Conservation (phyloP, 2,113 vertebrate genomes). For the Leptodactylus fuscus region DNA sequence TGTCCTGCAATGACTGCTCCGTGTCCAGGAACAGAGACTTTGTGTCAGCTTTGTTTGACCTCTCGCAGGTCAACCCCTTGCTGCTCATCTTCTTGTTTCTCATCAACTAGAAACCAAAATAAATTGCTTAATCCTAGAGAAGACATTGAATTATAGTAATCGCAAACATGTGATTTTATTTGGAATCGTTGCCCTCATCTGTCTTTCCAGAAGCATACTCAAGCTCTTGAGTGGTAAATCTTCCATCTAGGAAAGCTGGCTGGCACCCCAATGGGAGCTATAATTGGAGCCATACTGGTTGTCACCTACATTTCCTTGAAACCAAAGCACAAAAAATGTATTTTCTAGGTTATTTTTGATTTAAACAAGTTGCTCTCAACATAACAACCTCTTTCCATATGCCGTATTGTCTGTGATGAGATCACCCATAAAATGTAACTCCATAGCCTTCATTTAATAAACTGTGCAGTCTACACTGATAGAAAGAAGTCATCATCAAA, state of each 20-base stretch:
- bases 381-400: too few relatives aligned
- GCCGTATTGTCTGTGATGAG: too few relatives aligned
- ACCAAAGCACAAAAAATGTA: too few relatives aligned
- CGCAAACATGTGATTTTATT: neutral
- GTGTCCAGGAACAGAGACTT: neutral
- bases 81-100: neutral
- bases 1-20: slow-evolving; percentile 31
- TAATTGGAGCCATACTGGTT: neutral
- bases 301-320: too few relatives aligned
- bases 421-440: too few relatives aligned
- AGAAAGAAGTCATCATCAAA: too few relatives aligned
- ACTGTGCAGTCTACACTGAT: too few relatives aligned
- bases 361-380: too few relatives aligned
- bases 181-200: neutral
- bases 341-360: too few relatives aligned
- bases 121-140: neutral
- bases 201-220: neutral
- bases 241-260: neutral
- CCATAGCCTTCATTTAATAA: too few relatives aligned
- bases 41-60: slow-evolving; percentile 10
- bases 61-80: slow-evolving; percentile 7
- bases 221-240: neutral
- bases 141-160: neutral
- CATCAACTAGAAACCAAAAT: slow-evolving; percentile 23
- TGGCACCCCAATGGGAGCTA: neutral